phyloP scores from a whole-genome alignment of 2,888 invertebrate species.

The Andrena marginata region DNA sequence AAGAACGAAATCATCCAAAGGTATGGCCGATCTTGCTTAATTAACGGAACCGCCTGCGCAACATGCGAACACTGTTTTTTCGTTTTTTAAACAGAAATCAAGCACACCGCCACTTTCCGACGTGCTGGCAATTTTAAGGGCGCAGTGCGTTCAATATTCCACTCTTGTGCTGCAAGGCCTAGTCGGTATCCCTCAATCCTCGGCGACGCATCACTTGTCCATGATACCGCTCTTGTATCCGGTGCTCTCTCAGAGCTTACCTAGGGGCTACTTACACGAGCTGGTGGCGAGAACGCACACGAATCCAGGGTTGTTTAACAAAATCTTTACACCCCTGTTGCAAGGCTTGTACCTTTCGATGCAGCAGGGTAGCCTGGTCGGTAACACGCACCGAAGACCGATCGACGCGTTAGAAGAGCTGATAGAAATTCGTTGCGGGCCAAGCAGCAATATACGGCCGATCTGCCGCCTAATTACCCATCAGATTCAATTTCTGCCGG shows the following conservation, averaged over 20 bases:
- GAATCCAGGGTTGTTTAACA: slow-evolving; percentile 87
- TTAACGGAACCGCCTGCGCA: background rate
- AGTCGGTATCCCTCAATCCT: slow-evolving; percentile 80
- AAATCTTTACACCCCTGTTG: slow-evolving; percentile 89
- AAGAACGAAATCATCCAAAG: slow-evolving; percentile 92
- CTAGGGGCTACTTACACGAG: slow-evolving; percentile 91
- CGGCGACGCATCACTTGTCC: slow-evolving; percentile 69
- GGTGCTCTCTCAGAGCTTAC: slow-evolving; percentile 90
- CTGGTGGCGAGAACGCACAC: slow-evolving; percentile 88
- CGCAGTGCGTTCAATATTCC: slow-evolving; percentile 88
- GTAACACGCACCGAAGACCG: slow-evolving; percentile 89
- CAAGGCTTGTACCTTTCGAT: slow-evolving; percentile 90
- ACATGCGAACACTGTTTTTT: background rate
- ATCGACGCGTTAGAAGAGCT: slow-evolving; percentile 92
- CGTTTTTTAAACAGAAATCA: slow-evolving; percentile 86
- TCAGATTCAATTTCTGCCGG: slow-evolving; percentile 91
- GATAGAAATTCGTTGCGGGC: slow-evolving; percentile 91
- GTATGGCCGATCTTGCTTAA: slow-evolving; percentile 74
- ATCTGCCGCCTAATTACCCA: slow-evolving; percentile 89
- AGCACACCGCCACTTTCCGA: slow-evolving; percentile 91
- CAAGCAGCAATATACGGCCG: slow-evolving; percentile 90
- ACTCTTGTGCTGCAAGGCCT: slow-evolving; percentile 87
- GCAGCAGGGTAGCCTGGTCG: slow-evolving; percentile 89
- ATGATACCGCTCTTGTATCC: slow-evolving; percentile 90
- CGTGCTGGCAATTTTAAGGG: slow-evolving; percentile 86